Percentiles rank a stretch among this genome's conserved stretches.
Evolutionary conservation across 2,113 vertebrate species (phyloP).

Genomic region (Podilymbus podiceps): DNA sequence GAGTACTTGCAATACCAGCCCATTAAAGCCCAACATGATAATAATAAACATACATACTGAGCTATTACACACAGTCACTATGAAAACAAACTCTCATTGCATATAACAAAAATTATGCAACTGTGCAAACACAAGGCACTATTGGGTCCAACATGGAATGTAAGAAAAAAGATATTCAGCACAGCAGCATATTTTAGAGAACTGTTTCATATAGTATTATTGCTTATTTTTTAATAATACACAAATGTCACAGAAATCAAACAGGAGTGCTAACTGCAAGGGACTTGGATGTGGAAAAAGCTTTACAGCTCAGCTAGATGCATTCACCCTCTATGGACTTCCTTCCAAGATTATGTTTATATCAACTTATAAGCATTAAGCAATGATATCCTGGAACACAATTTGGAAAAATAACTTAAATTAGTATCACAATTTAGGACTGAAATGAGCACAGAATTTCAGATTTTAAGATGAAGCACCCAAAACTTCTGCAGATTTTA

Average conservation of each 20-base stretch:
- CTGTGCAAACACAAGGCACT: constrained; percentile 12
- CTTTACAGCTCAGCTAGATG: background rate
- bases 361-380: background rate
- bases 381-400: background rate
- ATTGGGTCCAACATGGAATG: background rate
- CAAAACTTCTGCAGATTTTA: background rate
- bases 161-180: background rate
- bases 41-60: background rate
- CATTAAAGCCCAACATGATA: background rate
- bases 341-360: background rate
- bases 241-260: constrained; percentile 2
- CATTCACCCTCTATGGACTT: background rate
- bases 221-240: constrained; percentile 13
- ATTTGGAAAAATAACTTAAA: background rate
- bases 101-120: background rate
- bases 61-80: background rate
- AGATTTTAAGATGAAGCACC: background rate
- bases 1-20: background rate
- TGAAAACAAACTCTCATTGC: background rate
- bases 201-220: background rate
- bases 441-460: background rate
- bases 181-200: background rate
- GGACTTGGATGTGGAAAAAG: background rate
- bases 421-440: background rate
- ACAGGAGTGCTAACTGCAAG: background rate